phyloP scores from a whole-genome alignment of 2,888 invertebrate genomes.

The Omphaloscelis lunosa region DNA sequence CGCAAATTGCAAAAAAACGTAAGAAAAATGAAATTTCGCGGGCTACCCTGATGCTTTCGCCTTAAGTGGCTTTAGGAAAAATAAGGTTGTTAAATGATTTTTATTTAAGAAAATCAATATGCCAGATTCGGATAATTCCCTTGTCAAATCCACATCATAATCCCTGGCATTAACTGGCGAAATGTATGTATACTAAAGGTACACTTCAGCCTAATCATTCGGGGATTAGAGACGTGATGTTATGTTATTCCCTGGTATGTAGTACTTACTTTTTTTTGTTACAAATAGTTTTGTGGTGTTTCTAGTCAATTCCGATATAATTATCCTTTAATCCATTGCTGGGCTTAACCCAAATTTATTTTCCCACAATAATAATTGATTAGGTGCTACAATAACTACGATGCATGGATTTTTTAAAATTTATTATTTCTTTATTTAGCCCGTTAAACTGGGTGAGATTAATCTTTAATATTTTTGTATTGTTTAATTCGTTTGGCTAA shows the following conservation, averaged over 20 bases:
- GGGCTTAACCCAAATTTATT: neutral
- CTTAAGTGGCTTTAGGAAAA: neutral
- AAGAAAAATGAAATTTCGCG: too few relatives aligned
- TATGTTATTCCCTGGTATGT: neutral
- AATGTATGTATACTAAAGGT: neutral
- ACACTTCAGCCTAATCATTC: neutral
- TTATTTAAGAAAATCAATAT: neutral
- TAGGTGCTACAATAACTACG: neutral
- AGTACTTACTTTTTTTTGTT: neutral
- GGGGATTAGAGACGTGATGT: too few relatives aligned
- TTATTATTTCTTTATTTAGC: too few relatives aligned
- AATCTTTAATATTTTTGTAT: too few relatives aligned
- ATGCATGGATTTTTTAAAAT: too few relatives aligned
- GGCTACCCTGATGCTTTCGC: too few relatives aligned
- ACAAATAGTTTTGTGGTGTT: neutral
- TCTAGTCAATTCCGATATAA: neutral
- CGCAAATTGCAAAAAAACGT: too few relatives aligned
- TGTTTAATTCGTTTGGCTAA: too few relatives aligned
- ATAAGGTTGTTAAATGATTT: neutral
- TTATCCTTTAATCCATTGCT: neutral
- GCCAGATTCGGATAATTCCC: neutral
- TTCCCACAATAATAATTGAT: neutral
- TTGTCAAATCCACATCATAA: too few relatives aligned
- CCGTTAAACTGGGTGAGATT: too few relatives aligned
- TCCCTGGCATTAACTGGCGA: neutral